Conservation (phyloP, 1,140 invertebrate genomes). For the Drosophila burlai region DNA sequence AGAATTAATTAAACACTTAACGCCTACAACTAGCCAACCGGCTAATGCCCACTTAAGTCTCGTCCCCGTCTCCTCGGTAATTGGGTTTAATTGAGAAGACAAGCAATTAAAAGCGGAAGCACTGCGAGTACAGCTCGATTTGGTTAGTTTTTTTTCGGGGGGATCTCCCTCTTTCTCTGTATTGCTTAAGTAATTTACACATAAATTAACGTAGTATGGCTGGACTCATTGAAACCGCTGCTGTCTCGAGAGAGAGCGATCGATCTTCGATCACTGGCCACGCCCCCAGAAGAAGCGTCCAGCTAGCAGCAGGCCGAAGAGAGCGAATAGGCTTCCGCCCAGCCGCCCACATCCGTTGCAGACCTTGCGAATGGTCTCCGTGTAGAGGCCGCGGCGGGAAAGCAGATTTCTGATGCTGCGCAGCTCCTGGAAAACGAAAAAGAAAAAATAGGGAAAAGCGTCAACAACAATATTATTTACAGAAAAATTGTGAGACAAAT, state of each 20-base stretch:
- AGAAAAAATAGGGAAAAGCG: neutral
- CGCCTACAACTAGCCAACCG: constrained; percentile 60
- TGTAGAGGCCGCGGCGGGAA: constrained; percentile 87
- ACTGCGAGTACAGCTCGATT: constrained; percentile 26
- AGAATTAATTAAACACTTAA: constrained; percentile 75
- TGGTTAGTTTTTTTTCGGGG: constrained; percentile 36
- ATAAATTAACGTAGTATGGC: constrained; percentile 78
- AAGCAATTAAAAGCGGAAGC: constrained; percentile 67
- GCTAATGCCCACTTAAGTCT: constrained; percentile 47
- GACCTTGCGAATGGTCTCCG: constrained; percentile 87
- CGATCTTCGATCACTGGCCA: constrained; percentile 29
- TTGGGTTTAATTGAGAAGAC: constrained; percentile 74
- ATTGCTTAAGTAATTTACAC: constrained; percentile 70
- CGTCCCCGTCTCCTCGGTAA: constrained; percentile 44
- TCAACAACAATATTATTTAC: neutral
- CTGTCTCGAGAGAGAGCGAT: constrained; percentile 3
- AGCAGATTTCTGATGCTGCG: constrained; percentile 89
- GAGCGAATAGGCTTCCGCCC: constrained; percentile 18
- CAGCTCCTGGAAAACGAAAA: constrained; percentile 85
- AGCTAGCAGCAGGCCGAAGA: constrained; percentile 36
- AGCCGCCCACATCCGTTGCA: constrained; percentile 76
- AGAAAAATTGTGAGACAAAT: too few relatives aligned
- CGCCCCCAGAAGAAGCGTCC: constrained; percentile 29
- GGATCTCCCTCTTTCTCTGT: constrained; percentile 12
- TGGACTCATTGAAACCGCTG: constrained; percentile 58